Base-by-base conservation (phyloP, 2,888 invertebrate species). In the Apodemia duryi region DNA sequence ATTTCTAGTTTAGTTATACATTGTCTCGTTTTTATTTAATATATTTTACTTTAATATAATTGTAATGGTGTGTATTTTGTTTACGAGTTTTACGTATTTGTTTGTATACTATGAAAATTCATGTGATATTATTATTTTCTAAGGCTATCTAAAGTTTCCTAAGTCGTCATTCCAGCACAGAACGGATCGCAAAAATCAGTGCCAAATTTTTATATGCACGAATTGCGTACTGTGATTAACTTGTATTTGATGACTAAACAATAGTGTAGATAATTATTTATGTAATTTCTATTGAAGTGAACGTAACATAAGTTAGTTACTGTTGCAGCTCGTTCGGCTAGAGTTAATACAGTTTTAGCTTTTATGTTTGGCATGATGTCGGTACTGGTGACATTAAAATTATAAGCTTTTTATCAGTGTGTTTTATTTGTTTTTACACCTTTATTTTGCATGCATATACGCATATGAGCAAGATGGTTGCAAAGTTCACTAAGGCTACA, bases 1-100 rank as follows among this genome's bases (percentile, higher is more conserved):
- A 91, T 91, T 91, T 90, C 82, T 91, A 91, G 89, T 82, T 46
- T 88, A 88, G 86, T 85, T 87, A 82, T 88, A 87, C 84, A 82
- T 81, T 83, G 78, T 85, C 81, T 83, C 80, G 85, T 87, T 86
- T 88, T 86, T 88, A 86, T 88, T 90, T 88, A 89, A 85, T 84
- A 70, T 69, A 62, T 80, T 79, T 85, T 46, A 46, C 46, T 46
- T 82, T 85, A 85, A 82, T 85, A 82, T 85, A 82, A 75, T 77
- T 75, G 73, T 75, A 75, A 82, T 87, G 83, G 84, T 79, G 84
- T 88, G 83, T 89, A 88, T 86, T 82, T 86, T 85, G 82, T 87
- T 85, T 84, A 87, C 78, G 82, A 80, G 79, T 82, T 87, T 86
- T 85, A 84, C 77, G 75, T 84, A 80, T 84, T 82, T 78, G 81